phyloP scores from a whole-genome alignment of 2,797 vertebrate genomes.

The Pseudochirops corinnae region DNA sequence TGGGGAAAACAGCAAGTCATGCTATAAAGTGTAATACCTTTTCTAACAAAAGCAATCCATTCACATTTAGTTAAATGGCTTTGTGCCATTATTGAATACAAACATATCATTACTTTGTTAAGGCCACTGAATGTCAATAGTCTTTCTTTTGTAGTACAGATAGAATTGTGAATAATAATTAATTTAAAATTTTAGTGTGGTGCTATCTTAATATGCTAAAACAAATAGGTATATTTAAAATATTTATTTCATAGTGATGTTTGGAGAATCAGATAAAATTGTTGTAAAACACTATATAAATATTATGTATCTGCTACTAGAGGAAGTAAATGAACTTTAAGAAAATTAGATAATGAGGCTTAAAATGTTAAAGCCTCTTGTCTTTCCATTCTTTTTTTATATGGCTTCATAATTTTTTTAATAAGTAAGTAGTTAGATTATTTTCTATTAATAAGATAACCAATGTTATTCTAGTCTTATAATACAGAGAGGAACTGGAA shows the following conservation, averaged over 20 bases:
- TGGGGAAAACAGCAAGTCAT: not conserved
- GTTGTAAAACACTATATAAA: not conserved
- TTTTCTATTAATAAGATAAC: not conserved
- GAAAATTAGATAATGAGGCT: not conserved
- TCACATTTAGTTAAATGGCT: not conserved
- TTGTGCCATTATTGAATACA: not conserved
- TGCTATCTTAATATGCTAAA: not conserved
- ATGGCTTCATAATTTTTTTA: not conserved
- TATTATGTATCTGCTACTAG: not conserved
- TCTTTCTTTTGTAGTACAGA: not conserved
- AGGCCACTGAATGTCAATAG: not conserved
- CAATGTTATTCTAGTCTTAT: not conserved
- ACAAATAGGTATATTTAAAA: not conserved
- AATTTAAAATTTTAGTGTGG: not conserved
- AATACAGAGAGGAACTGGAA: not conserved
- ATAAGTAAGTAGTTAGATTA: not conserved
- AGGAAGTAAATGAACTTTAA: not conserved
- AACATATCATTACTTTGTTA: not conserved
- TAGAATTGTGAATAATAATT: not conserved
- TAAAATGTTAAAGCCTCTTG: not conserved
- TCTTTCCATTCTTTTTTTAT: not conserved
- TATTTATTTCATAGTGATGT: not conserved
- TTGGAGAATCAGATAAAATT: not conserved
- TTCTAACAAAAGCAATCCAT: not conserved
- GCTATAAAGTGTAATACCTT: not conserved